These are phyloP conservation scores for Dicyrtomina minuta DNA, from an alignment of 2,888 invertebrate species.

Conservation along the genomic window DNA sequence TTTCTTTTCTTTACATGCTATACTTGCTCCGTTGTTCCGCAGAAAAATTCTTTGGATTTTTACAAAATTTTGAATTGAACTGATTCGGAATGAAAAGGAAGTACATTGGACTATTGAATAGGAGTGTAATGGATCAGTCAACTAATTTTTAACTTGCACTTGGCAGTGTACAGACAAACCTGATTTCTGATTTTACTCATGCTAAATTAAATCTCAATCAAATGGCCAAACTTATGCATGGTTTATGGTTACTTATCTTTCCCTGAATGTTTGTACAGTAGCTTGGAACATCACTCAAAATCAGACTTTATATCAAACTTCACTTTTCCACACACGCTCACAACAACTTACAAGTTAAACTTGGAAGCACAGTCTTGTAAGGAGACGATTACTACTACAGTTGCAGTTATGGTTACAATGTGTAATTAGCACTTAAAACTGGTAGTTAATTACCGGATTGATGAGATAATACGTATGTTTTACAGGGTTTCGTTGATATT, in stretches of 20 bases:
- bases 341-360: no score
- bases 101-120: constrained; percentile 22
- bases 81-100: no score
- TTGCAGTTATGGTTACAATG: no score
- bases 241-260: not conserved
- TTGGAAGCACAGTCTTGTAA: no score
- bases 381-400: no score
- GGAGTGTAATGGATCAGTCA: not conserved
- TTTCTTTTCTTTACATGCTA: not conserved
- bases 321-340: no score
- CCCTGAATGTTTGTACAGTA: not conserved
- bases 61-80: not conserved
- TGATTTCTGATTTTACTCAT: constrained; percentile 27
- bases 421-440: no score
- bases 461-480: no score
- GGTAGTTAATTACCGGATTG: no score
- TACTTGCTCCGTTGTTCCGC: not conserved
- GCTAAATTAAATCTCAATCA: constrained; percentile 30
- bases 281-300: not conserved
- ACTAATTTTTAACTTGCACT: not conserved
- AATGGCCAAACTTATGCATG: constrained; percentile 1
- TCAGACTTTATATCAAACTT: no score
- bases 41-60: constrained; percentile 9
- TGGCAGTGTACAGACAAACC: constrained; percentile 13
- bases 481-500: no score